Evolutionary conservation across 2,888 invertebrate species (phyloP).

Genomic region (Yponomeuta cagnagella): DNA sequence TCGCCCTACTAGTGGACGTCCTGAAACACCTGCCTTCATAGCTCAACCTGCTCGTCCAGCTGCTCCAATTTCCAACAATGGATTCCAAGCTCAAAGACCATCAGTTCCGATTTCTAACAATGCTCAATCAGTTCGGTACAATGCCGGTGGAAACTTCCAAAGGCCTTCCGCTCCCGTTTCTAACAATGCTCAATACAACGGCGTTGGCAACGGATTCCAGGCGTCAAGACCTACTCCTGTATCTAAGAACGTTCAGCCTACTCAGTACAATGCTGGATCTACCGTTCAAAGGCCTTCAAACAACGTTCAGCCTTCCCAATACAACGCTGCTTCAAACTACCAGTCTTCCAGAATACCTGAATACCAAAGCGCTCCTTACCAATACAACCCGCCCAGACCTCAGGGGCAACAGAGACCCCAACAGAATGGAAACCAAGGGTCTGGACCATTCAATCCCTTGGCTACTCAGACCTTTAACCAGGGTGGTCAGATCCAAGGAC

Average conservation of each 20-base stretch:
- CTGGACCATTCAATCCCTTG: slow-evolving; percentile 4
- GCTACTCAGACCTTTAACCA: slow-evolving; percentile 16
- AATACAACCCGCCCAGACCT: slow-evolving; percentile 34
- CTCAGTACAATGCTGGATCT: slow-evolving; percentile 1
- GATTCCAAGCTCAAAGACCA: neutral
- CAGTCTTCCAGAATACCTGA: slow-evolving; percentile 16
- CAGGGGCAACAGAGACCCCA: slow-evolving; percentile 16
- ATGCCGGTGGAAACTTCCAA: neutral
- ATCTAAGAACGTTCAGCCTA: neutral
- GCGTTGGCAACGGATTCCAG: neutral
- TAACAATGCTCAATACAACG: neutral
- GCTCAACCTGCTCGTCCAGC: neutral
- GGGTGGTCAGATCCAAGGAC: slow-evolving; percentile 20
- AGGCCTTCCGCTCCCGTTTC: neutral
- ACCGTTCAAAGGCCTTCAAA: slow-evolving; percentile 19
- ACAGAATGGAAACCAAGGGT: neutral
- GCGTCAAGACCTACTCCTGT: neutral
- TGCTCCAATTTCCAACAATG: neutral
- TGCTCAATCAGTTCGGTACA: too few relatives aligned
- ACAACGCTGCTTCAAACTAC: neutral
- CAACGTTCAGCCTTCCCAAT: neutral
- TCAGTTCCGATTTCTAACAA: slow-evolving; percentile 18
- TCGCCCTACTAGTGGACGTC: neutral
- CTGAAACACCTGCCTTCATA: neutral
- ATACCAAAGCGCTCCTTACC: slow-evolving; percentile 32